Evolutionary conservation across 2,888 invertebrate species (phyloP).

Genomic region (Acanthosepion esculentum): DNA sequence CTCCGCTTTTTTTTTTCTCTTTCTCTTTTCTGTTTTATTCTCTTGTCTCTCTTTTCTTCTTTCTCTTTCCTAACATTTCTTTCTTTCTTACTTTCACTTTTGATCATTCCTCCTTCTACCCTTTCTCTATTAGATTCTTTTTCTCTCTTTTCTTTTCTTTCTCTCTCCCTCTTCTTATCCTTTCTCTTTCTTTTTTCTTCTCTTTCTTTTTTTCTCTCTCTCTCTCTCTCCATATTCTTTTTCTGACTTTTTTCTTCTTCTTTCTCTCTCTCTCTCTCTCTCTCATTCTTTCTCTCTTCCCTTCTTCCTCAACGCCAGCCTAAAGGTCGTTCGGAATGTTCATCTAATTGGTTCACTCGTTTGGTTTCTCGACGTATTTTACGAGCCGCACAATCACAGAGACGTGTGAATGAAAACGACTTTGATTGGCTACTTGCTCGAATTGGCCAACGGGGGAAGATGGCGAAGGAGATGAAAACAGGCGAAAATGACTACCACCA

Average conservation of each 20-base stretch:
- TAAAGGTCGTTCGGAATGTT: not conserved
- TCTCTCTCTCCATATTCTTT: no score
- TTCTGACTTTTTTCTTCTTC: no score
- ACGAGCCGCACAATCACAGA: not conserved
- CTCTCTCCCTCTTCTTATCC: conserved; percentile 41
- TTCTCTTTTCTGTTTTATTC: conserved; percentile 35
- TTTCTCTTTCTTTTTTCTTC: no score
- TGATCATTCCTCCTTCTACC: not conserved
- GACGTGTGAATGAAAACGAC: not conserved
- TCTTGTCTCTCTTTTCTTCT: not conserved
- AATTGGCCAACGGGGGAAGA: not conserved
- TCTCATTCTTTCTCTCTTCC: not conserved
- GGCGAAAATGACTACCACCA: not conserved
- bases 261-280: conserved; percentile 6
- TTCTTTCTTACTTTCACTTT: not conserved
- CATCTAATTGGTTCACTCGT: not conserved
- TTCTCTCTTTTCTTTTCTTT: not conserved
- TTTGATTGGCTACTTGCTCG: not conserved
- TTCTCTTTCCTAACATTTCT: not conserved
- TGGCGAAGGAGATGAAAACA: not conserved
- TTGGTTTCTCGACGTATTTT: not conserved
- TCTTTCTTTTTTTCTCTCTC: conserved; percentile 35
- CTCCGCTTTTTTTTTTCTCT: conserved; percentile 37
- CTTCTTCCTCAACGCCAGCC: not conserved
- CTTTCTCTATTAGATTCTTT: not conserved